phyloP scores from a whole-genome alignment of 2,797 vertebrate species.

The Dallia pectoralis region DNA sequence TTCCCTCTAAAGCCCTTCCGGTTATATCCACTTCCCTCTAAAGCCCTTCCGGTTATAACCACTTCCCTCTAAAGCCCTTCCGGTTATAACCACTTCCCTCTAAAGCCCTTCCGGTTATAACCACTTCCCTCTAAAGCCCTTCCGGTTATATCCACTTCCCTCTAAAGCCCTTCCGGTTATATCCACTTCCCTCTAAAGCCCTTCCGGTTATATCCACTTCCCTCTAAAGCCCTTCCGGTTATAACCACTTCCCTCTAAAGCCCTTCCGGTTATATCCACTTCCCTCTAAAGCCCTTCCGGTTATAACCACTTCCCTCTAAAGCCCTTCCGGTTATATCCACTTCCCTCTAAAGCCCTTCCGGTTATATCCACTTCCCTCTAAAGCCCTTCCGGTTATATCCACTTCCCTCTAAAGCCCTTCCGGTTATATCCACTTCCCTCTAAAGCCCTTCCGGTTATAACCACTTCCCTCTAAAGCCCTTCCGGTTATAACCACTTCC shows the following conservation, averaged over 20 bases:
- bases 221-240: no score
- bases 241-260: background rate
- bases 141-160: constrained; percentile 39
- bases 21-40: constrained; percentile 45
- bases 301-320: no score
- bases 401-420: no score
- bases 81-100: constrained; percentile 24
- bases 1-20: background rate
- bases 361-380: no score
- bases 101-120: constrained; percentile 30
- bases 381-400: constrained; percentile 29
- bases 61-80: constrained; percentile 1
- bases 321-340: constrained; percentile 30
- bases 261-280: constrained; percentile 33
- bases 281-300: no score
- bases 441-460: constrained; percentile 29
- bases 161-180: no score
- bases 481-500: constrained; percentile 24
- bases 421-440: no score
- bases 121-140: constrained; percentile 1
- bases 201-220: constrained; percentile 35
- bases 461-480: constrained; percentile 3
- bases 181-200: constrained; percentile 4
- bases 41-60: no score
- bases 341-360: no score